phyloP scores from a whole-genome alignment of 2,797 vertebrate genomes.

The Smutsia gigantea region DNA sequence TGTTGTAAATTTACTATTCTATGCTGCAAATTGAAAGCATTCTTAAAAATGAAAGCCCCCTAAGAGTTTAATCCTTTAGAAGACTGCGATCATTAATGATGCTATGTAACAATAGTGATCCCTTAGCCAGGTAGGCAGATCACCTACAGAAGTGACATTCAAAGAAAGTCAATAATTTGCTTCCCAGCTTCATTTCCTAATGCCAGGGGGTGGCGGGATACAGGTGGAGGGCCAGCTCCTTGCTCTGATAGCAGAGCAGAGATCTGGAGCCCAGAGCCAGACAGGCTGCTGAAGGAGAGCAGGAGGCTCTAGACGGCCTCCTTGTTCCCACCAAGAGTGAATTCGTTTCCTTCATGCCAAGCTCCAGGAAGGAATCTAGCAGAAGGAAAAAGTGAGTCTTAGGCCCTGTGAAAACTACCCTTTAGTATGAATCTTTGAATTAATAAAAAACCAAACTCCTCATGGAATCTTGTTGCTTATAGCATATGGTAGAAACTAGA shows the following conservation, averaged over 20 bases:
- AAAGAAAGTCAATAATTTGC: constrained; percentile 43
- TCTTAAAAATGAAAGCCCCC: constrained; percentile 68
- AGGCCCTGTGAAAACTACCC: not conserved
- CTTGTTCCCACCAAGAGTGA: not conserved
- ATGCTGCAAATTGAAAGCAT: constrained; percentile 38
- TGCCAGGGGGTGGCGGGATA: too few relatives aligned
- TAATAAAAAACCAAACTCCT: not conserved
- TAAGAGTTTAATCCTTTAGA: constrained; percentile 54
- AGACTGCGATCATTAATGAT: not conserved
- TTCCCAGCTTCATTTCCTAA: constrained; percentile 27
- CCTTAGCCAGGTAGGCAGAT: constrained; percentile 10
- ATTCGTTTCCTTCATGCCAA: not conserved
- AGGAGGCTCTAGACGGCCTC: not conserved
- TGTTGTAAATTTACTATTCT: constrained; percentile 49
- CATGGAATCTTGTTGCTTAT: not conserved
- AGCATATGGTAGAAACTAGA: not conserved
- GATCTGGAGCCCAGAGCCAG: not conserved
- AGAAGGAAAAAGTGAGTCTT: not conserved
- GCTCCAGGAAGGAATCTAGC: not conserved
- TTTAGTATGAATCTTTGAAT: not conserved
- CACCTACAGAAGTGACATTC: constrained; percentile 8
- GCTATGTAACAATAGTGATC: not conserved
- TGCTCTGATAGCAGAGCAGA: not conserved
- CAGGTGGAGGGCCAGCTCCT: too few relatives aligned
- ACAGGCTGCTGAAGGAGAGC: not conserved